Conservation (phyloP, 2,113 vertebrate genomes). For the Calidris pygmaea region DNA sequence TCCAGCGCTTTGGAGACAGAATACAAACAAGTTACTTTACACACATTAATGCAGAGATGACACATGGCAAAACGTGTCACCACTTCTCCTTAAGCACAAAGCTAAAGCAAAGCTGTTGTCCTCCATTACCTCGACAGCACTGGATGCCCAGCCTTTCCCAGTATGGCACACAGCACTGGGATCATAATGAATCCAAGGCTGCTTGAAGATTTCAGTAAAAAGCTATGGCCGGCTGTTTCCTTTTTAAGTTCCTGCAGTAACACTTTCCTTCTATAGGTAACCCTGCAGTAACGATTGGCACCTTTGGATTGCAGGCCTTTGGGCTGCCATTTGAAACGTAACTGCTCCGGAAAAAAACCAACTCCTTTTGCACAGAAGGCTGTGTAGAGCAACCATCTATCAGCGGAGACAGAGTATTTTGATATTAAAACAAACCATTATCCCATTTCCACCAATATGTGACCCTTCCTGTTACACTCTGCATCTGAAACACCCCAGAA, state of each 20-base stretch:
- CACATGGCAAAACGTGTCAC: background rate
- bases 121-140: background rate
- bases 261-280: background rate
- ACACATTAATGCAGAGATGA: background rate
- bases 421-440: background rate
- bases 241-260: background rate
- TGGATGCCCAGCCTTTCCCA: background rate
- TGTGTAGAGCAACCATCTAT: background rate
- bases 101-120: background rate
- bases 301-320: background rate
- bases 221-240: background rate
- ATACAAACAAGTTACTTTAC: conserved; percentile 26
- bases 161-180: background rate
- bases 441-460: background rate
- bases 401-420: background rate
- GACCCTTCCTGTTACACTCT: background rate
- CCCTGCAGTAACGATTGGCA: background rate
- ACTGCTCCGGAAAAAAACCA: background rate
- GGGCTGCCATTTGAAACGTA: background rate
- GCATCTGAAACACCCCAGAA: background rate
- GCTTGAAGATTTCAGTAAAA: background rate
- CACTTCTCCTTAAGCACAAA: background rate
- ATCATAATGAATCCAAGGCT: background rate
- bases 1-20: conserved; percentile 74
- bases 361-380: background rate